Percentiles rank a stretch among this genome's conserved stretches.
These are phyloP conservation scores for Erannis defoliaria DNA, from an alignment of 2,888 invertebrate genomes.

Conservation along the genomic window DNA sequence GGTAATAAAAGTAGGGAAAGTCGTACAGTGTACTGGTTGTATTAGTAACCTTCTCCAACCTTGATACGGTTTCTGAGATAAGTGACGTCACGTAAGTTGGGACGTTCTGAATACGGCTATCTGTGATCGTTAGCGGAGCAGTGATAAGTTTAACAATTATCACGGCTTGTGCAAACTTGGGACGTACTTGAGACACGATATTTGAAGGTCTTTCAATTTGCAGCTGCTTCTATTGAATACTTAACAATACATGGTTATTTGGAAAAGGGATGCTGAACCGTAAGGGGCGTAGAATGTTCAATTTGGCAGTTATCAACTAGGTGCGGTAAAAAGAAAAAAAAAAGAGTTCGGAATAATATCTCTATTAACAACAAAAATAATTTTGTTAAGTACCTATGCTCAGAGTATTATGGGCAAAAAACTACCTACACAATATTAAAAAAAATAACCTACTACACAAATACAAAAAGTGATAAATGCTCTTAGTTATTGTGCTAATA, in stretches of 20 bases:
- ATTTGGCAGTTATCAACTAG: neutral
- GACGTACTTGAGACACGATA: constrained; percentile 41
- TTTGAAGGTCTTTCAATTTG: constrained; percentile 46
- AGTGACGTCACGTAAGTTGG: constrained; percentile 45
- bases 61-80: constrained; percentile 54
- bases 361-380: too few relatives aligned
- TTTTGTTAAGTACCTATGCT: too few relatives aligned
- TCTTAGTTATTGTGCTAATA: too few relatives aligned
- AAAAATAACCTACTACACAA: too few relatives aligned
- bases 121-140: constrained; percentile 51
- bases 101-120: constrained; percentile 44
- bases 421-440: too few relatives aligned
- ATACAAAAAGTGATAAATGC: too few relatives aligned
- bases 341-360: too few relatives aligned
- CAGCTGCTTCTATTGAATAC: constrained; percentile 28
- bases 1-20: constrained; percentile 51
- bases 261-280: neutral
- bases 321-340: too few relatives aligned
- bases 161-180: constrained; percentile 52
- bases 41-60: constrained; percentile 46
- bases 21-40: constrained; percentile 38
- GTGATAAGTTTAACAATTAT: constrained; percentile 59
- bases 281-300: neutral
- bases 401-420: too few relatives aligned
- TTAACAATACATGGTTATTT: neutral